Conservation (phyloP, 2,888 invertebrate species). For the Gisinianus flammeolus region DNA sequence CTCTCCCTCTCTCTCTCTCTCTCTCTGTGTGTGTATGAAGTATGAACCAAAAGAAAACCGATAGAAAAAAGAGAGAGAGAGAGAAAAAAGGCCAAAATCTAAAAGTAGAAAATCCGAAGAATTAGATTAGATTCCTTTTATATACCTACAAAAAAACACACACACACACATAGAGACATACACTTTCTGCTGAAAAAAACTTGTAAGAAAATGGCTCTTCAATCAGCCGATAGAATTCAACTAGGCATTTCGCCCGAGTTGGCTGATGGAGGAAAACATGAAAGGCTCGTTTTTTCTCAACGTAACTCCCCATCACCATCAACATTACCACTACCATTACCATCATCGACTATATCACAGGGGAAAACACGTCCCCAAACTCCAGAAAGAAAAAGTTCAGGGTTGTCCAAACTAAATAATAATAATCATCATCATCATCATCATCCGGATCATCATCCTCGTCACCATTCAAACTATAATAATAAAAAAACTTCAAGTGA, state of each 20-base stretch:
- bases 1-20: conserved; percentile 5
- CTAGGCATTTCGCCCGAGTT: background rate
- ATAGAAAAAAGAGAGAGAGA: background rate
- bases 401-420: background rate
- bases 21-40: background rate
- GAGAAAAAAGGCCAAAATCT: background rate
- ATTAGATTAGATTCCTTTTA: too few relatives aligned
- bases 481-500: background rate
- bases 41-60: background rate
- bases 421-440: background rate
- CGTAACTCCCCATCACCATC: background rate
- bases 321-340: too few relatives aligned
- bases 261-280: background rate
- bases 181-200: too few relatives aligned
- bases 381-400: background rate
- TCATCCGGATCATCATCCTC: too few relatives aligned
- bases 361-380: too few relatives aligned
- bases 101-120: too few relatives aligned
- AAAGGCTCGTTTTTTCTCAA: background rate
- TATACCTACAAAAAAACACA: too few relatives aligned
- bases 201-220: background rate
- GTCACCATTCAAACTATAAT: too few relatives aligned
- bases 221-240: background rate
- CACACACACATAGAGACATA: too few relatives aligned
- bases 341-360: too few relatives aligned